Conservation (phyloP, 2,113 vertebrate species). For the Upupa epops region DNA sequence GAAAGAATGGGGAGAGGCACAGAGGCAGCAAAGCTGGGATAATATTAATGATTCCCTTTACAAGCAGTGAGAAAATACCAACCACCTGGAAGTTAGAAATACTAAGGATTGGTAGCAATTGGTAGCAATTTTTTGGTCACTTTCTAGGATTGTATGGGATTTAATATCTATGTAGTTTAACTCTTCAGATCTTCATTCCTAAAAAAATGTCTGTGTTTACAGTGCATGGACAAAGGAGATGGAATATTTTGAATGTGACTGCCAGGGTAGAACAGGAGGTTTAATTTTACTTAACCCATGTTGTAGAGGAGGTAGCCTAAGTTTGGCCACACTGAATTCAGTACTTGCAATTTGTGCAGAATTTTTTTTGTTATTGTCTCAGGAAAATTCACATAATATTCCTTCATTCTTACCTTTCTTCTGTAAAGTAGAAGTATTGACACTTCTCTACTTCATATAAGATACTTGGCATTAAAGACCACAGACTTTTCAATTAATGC, state of each 20-base stretch:
- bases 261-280: neutral
- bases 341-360: neutral
- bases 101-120: neutral
- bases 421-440: neutral
- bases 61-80: neutral
- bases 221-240: neutral
- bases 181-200: neutral
- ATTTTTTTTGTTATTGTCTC: neutral
- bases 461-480: neutral
- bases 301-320: neutral
- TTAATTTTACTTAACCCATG: neutral
- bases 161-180: neutral
- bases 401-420: neutral
- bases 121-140: neutral
- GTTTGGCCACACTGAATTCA: neutral
- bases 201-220: neutral
- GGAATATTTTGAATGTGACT: neutral
- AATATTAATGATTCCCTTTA: conserved; percentile 21
- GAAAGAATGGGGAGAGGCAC: neutral
- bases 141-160: neutral
- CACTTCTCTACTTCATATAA: neutral
- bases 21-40: conserved; percentile 6
- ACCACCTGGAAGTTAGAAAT: neutral
- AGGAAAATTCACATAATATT: neutral
- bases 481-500: neutral